Evolutionary conservation across 2,888 invertebrate genomes (phyloP).

Genomic region (Drosophila longiperda): DNA sequence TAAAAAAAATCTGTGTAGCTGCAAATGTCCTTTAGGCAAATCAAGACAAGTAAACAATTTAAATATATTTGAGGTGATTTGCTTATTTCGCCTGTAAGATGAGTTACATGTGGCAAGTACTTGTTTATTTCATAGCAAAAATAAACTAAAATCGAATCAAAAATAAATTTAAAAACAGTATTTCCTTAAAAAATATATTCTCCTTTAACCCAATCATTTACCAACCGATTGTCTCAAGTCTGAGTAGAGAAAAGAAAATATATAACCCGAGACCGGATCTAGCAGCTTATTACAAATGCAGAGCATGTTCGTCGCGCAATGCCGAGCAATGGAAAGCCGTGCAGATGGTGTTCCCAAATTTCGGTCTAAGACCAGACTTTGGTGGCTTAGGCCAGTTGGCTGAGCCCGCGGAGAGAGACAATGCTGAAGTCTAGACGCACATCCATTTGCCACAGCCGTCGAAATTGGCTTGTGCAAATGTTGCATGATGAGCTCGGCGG

Average conservation of each 20-base stretch:
- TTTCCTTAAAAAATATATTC: neutral
- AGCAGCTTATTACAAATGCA: conserved; percentile 68
- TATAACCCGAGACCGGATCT: neutral
- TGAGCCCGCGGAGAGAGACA: conserved; percentile 15
- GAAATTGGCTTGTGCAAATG: conserved; percentile 34
- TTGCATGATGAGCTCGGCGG: conserved; percentile 43
- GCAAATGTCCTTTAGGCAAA: neutral
- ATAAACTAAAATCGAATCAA: neutral
- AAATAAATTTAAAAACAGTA: neutral
- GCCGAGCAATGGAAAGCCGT: conserved; percentile 34
- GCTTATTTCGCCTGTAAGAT: neutral
- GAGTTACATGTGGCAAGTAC: neutral
- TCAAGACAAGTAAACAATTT: neutral
- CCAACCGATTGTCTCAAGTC: conserved; percentile 10
- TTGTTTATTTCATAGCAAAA: neutral
- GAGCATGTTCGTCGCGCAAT: conserved; percentile 61
- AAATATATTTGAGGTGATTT: neutral
- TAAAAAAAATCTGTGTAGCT: neutral
- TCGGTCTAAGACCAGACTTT: conserved; percentile 34
- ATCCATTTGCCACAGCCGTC: conserved; percentile 51
- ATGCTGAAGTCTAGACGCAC: conserved; percentile 61
- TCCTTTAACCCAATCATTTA: conserved; percentile 18
- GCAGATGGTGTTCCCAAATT: conserved; percentile 60
- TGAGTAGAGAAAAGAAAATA: neutral
- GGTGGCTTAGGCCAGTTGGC: conserved; percentile 25